Base-by-base conservation (phyloP, 2,113 vertebrate species). In the Dendrocopos noguchii region DNA sequence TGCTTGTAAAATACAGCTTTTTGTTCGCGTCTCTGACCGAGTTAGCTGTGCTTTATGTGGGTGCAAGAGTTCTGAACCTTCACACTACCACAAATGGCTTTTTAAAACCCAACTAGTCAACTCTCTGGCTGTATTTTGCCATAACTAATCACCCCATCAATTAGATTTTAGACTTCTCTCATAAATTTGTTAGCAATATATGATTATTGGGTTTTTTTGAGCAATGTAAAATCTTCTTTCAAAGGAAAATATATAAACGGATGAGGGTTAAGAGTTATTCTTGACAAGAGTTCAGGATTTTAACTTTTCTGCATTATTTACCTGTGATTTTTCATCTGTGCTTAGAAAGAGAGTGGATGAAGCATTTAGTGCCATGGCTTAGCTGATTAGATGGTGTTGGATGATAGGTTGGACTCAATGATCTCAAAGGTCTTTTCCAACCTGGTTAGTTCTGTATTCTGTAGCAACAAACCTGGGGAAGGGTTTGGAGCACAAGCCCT, bases 261-360 rank as follows among this genome's bases (percentile, higher is more conserved):
- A 24, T 39, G 4, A 31, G 20, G 21, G 7, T 87, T 73, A 76
- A 87, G 20, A 36, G 46, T 76, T 81, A 47, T 42, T 86, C 60
- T 29, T 65, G 33, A 91, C 13, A 59, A 31, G 12, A 68, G 7
- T 67, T 22, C 27, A 55, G 31, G 22, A 8, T 88, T 95, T 90
- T 82, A 25, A 63, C 10, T 82, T 87, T 82, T 84, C 68, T 89
- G 18, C 34, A 50, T 85, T 94, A 70, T 89, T 95, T 93, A 94
- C 52, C 21, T 17, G 5, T 47, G 60, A 50, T 42, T 63, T 88
- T 94, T 84, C 16, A 25, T 84, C 22, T 78, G 36, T 82, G 36
- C 10, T 39, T 11, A 39, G 36, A 39, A 39, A 39, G 36, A 39
- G 36, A 39, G 36, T 39, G 36, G 36, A 39, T 39, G 36, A 39